Conservation (phyloP, 1,140 invertebrate genomes). For the Drosophila oshimai region DNA sequence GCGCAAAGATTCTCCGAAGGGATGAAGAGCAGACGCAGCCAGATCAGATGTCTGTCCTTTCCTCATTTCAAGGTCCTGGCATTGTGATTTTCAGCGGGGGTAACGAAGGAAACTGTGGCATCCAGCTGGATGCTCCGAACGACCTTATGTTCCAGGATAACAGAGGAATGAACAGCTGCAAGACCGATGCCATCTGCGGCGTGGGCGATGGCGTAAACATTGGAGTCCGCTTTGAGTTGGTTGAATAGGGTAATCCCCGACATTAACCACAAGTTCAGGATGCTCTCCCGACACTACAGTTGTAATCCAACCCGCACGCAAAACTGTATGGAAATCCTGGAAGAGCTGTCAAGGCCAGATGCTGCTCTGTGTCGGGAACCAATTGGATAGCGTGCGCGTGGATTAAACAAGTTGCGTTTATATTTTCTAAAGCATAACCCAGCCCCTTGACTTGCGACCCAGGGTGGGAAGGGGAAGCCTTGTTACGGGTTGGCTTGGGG, state of each 20-base stretch:
- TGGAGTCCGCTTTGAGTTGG: slow-evolving; percentile 23
- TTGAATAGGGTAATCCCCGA: slow-evolving; percentile 29
- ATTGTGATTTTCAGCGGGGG: slow-evolving; percentile 15
- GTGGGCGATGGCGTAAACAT: slow-evolving; percentile 56
- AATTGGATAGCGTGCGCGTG: slow-evolving; percentile 38
- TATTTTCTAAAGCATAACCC: slow-evolving; percentile 48
- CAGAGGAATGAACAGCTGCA: slow-evolving; percentile 6
- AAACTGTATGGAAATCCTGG: background rate
- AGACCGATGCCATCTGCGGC: slow-evolving; percentile 32
- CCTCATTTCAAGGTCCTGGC: background rate
- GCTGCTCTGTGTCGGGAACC: background rate
- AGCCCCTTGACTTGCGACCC: slow-evolving; percentile 8
- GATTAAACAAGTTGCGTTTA: slow-evolving; percentile 65
- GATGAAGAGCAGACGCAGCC: slow-evolving; percentile 8
- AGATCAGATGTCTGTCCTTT: background rate
- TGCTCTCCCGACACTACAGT: slow-evolving; percentile 6
- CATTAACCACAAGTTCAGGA: too few species aligned
- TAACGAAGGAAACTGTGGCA: background rate
- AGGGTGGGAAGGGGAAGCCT: background rate
- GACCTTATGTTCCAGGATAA: background rate
- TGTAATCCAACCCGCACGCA: background rate
- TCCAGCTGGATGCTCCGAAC: background rate
- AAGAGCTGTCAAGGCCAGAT: slow-evolving; percentile 13
- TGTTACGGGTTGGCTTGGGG: background rate
- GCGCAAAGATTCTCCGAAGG: slow-evolving; percentile 4